Conservation (phyloP, 2,113 vertebrate genomes). For the Eclectus roratus region DNA sequence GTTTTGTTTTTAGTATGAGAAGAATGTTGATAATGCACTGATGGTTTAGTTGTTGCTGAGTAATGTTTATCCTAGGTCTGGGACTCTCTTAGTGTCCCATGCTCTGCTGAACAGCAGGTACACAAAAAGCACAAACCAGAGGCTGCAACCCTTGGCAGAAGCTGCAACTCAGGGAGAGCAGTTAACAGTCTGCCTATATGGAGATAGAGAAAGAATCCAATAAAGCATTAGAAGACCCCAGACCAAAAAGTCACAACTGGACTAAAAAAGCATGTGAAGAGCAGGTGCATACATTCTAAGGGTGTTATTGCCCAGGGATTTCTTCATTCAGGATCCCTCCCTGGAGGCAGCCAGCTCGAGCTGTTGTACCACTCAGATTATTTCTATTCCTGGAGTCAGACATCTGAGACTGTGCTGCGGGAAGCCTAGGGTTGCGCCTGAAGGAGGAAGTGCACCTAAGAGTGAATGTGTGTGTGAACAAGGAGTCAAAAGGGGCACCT, state of each 20-base stretch:
- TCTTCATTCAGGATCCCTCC: background rate
- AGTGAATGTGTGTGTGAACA: background rate
- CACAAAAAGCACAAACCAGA: background rate
- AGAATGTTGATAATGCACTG: background rate
- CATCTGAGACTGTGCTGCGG: background rate
- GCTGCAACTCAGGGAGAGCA: background rate
- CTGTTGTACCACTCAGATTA: background rate
- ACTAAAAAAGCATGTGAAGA: background rate
- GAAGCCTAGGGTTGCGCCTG: background rate
- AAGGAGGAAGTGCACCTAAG: background rate
- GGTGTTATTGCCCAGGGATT: background rate
- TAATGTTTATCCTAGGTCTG: background rate
- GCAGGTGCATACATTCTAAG: background rate
- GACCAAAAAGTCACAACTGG: background rate
- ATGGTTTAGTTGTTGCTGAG: background rate
- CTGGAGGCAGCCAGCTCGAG: background rate
- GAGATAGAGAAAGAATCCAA: background rate
- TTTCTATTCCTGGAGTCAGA: background rate
- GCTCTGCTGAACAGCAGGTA: background rate
- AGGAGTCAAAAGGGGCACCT: background rate
- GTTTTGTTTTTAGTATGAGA: background rate
- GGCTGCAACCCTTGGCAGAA: background rate
- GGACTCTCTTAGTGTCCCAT: background rate
- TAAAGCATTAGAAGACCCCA: background rate
- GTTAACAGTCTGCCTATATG: background rate